Evolutionary conservation across 2,888 invertebrate genomes (phyloP).

Genomic region (Lutraria lutraria): DNA sequence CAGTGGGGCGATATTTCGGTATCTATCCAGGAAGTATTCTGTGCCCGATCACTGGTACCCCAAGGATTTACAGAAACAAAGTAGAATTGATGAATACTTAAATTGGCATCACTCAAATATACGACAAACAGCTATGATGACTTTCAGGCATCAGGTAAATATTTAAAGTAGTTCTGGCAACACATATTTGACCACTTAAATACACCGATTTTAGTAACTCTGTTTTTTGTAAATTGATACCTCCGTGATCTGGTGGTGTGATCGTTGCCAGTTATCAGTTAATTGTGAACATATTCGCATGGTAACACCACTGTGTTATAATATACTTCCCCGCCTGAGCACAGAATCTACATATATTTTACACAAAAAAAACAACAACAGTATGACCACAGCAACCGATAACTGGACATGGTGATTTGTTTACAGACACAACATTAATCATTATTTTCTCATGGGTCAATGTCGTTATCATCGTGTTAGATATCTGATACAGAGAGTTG

Average conservation of each 20-base stretch:
- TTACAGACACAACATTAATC: no score
- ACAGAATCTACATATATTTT: no score
- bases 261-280: neutral
- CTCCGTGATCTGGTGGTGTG: neutral
- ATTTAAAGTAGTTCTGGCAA: neutral
- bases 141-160: constrained; percentile 45
- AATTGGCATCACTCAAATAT: constrained; percentile 91
- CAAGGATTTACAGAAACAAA: constrained; percentile 88
- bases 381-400: no score
- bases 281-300: neutral
- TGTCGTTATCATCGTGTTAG: no score
- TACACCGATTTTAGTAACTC: neutral
- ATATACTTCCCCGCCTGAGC: no score
- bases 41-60: constrained; percentile 90
- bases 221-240: neutral
- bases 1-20: constrained; percentile 92
- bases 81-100: constrained; percentile 91
- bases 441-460: no score
- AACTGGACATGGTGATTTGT: no score
- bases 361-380: no score
- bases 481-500: no score
- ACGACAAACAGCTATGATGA: constrained; percentile 53
- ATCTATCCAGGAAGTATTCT: constrained; percentile 89
- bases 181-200: neutral
- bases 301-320: no score